Conservation (phyloP, 2,888 invertebrate species). For the Mesodorylaimus sp. region DNA sequence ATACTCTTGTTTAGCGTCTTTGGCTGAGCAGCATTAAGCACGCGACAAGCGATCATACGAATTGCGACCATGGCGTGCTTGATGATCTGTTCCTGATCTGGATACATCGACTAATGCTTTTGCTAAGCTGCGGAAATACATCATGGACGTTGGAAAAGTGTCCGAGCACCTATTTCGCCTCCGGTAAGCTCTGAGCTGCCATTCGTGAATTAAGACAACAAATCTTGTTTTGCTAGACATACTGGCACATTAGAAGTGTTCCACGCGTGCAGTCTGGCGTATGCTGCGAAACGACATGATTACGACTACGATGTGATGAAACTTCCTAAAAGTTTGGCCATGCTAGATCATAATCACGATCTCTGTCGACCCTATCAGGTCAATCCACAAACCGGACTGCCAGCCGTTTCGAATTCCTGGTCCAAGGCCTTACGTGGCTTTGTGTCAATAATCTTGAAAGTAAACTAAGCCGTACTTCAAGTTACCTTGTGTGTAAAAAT, state of each 20-base stretch:
- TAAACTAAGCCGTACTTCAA: not conserved
- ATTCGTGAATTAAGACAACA: not conserved
- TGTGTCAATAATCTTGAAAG: not conserved
- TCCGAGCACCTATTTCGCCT: not conserved
- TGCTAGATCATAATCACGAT: not conserved
- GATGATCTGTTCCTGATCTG: not conserved
- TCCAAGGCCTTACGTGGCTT: not conserved
- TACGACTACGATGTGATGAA: not conserved
- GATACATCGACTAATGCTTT: not conserved
- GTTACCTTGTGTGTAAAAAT: not conserved
- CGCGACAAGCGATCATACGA: not conserved
- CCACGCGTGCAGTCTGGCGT: not conserved
- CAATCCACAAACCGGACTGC: not conserved
- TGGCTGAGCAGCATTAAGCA: not conserved
- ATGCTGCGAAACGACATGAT: not conserved
- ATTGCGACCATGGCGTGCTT: not conserved
- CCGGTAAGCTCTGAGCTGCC: not conserved
- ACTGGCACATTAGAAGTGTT: not conserved
- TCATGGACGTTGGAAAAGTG: not conserved
- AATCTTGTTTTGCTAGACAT: not conserved
- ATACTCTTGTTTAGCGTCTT: not conserved
- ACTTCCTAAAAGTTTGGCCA: not conserved
- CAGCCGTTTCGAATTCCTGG: not conserved
- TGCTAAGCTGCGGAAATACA: not conserved
- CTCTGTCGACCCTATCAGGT: not conserved